Percentiles rank a stretch among this genome's conserved stretches.
These are phyloP conservation scores for Trematocara marginatum DNA, from an alignment of 2,113 vertebrate species.

Conservation along the genomic window DNA sequence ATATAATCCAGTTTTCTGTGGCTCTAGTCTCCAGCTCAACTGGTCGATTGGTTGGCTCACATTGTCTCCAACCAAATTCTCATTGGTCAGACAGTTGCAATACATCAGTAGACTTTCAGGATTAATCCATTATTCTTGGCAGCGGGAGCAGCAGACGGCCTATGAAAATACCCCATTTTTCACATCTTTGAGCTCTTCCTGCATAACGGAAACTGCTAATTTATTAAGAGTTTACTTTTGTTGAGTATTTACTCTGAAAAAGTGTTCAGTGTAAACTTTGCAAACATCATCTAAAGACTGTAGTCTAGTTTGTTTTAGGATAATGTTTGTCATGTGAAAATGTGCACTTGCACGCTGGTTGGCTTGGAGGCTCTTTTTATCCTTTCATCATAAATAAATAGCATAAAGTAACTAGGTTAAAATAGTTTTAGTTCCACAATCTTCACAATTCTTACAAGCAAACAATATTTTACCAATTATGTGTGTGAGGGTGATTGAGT, in stretches of 20 bases:
- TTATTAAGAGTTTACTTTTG: background rate
- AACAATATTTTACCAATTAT: background rate
- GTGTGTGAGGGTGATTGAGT: background rate
- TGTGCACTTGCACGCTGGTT: background rate
- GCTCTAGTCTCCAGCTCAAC: background rate
- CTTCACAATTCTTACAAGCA: background rate
- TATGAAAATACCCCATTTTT: background rate
- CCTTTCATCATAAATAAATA: background rate
- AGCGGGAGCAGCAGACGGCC: background rate
- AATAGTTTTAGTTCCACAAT: background rate
- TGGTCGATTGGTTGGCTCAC: background rate
- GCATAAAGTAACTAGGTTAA: background rate
- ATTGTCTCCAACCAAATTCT: background rate
- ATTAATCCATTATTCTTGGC: background rate
- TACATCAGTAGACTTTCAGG: background rate
- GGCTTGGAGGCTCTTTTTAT: background rate
- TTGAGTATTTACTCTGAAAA: background rate
- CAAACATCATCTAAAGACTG: background rate
- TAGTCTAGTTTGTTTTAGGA: background rate
- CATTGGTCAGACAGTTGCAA: background rate
- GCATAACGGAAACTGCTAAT: background rate
- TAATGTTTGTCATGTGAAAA: background rate
- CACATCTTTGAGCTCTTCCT: background rate
- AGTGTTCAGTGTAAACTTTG: background rate
- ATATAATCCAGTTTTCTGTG: background rate